Conservation (phyloP, 2,797 vertebrate genomes). For the Columba guinea region DNA sequence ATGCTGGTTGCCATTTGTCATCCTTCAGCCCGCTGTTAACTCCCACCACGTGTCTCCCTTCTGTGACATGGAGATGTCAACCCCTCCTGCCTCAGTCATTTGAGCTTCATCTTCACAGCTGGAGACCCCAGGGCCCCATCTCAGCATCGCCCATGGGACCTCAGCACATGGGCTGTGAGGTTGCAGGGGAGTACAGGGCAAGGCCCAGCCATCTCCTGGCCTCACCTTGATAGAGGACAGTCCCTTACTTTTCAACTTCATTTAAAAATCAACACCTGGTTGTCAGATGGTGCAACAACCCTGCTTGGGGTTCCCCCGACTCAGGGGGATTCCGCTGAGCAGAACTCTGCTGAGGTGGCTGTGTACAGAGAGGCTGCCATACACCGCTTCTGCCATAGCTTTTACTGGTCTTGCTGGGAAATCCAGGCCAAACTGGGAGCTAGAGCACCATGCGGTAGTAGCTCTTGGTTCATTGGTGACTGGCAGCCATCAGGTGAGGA, state of each 20-base stretch:
- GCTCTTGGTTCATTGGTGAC: neutral
- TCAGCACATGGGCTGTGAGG: accelerated
- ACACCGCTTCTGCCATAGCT: accelerated
- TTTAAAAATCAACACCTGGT: neutral
- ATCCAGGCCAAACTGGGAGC: neutral
- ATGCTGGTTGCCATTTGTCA: neutral
- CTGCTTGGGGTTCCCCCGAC: no score
- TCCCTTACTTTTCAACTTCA: neutral
- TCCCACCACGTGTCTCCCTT: neutral
- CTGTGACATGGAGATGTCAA: accelerated
- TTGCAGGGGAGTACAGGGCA: neutral
- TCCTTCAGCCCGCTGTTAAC: neutral
- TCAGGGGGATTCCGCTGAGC: no score
- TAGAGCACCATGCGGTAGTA: neutral
- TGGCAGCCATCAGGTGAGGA: neutral
- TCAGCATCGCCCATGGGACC: neutral
- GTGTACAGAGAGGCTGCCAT: neutral
- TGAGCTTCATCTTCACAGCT: neutral
- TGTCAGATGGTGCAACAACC: neutral
- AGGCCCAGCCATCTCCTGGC: neutral
- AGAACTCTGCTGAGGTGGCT: neutral
- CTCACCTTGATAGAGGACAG: neutral
- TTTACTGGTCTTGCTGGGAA: neutral
- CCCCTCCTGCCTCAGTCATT: neutral
- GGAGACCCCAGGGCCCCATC: neutral